phyloP scores from a whole-genome alignment of 2,797 vertebrate genomes.

The Enteromius afrohamiltoni region DNA sequence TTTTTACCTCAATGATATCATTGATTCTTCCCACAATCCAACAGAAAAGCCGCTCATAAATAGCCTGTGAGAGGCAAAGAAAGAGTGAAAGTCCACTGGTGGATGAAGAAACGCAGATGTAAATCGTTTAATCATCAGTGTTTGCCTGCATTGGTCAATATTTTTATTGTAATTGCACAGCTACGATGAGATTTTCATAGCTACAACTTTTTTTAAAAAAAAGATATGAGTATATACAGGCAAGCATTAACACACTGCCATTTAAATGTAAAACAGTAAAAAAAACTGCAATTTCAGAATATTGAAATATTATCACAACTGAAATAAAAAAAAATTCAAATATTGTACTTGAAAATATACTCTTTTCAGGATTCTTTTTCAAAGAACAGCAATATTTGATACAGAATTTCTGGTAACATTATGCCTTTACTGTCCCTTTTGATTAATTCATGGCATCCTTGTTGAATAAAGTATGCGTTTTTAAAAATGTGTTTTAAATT shows the following conservation, averaged over 20 bases:
- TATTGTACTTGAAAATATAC: neutral
- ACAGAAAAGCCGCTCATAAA: constrained; percentile 96
- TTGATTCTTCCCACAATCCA: constrained; percentile 98
- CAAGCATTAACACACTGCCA: neutral
- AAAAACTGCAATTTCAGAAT: neutral
- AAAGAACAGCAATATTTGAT: neutral
- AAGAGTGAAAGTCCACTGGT: neutral
- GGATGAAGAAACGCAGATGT: neutral
- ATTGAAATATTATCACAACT: neutral
- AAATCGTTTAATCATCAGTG: neutral
- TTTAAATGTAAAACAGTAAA: neutral
- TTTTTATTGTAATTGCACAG: neutral
- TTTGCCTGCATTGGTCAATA: neutral
- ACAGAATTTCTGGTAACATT: neutral
- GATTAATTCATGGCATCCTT: neutral
- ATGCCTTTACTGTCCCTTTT: neutral
- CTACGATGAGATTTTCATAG: neutral
- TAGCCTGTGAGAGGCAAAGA: constrained; percentile 80
- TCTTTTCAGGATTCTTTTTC: neutral
- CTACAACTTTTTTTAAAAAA: neutral
- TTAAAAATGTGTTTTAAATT: too few relatives aligned
- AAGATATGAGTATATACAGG: neutral
- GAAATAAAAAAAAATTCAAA: neutral
- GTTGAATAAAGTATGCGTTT: neutral
- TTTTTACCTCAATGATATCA: constrained; percentile 92